Percentiles rank a stretch among this genome's conserved stretches.
phyloP scores from a whole-genome alignment of 2,113 vertebrate genomes.

The Tachysurus fulvidraco region DNA sequence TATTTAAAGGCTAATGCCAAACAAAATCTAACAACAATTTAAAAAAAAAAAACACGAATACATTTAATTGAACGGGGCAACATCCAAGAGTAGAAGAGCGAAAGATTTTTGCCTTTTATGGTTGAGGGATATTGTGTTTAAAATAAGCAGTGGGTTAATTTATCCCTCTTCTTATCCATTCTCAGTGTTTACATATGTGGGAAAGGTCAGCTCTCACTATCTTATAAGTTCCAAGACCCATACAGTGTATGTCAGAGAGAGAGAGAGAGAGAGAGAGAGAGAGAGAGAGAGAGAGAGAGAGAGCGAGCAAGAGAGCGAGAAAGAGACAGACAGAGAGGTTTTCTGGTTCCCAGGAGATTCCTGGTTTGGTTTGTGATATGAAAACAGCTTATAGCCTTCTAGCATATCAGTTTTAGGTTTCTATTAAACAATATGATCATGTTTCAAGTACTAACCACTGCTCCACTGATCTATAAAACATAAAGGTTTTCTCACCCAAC shows the following conservation, averaged over 20 bases:
- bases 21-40: no score
- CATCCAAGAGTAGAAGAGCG: no score
- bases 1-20: no score
- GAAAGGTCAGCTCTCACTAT: neutral
- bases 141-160: neutral
- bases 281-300: neutral
- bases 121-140: conserved; percentile 6
- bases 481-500: neutral
- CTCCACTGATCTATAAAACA: neutral
- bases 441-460: neutral
- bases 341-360: neutral
- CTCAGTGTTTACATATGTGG: conserved; percentile 31
- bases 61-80: neutral
- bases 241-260: neutral
- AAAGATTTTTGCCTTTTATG: conserved; percentile 26
- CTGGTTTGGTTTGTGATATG: neutral
- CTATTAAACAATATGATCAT: neutral
- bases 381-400: neutral
- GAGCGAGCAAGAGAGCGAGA: neutral
- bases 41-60: neutral
- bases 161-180: conserved; percentile 18
- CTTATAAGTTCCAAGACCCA: conserved; percentile 11
- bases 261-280: no score
- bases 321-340: neutral
- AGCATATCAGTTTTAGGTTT: neutral